Conservation (phyloP, 1,140 invertebrate genomes). For the Drosophila persimilis region DNA sequence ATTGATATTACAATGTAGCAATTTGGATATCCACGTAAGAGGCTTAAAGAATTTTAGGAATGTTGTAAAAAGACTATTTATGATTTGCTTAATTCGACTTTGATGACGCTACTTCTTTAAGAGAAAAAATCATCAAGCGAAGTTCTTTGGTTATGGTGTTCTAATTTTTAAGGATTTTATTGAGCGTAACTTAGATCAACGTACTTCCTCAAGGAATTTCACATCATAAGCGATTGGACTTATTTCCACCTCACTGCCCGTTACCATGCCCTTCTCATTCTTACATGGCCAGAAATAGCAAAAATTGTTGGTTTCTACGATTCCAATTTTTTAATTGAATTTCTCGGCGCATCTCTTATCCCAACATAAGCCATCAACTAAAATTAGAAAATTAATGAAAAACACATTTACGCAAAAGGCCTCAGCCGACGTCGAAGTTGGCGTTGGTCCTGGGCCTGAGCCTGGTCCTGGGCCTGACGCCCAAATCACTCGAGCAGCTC, state of each 20-base stretch:
- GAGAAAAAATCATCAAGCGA: too few relatives aligned
- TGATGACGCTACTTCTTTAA: too few relatives aligned
- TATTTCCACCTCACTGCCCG: constrained; percentile 18
- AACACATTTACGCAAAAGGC: constrained; percentile 57
- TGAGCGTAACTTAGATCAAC: too few relatives aligned
- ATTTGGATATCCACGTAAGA: too few relatives aligned
- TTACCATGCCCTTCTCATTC: constrained; percentile 3
- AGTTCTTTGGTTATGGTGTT: too few relatives aligned
- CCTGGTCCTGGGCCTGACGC: constrained; percentile 5
- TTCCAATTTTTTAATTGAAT: constrained; percentile 59
- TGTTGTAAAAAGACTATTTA: too few relatives aligned
- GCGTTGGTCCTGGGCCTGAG: not conserved
- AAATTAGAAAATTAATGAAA: constrained; percentile 74
- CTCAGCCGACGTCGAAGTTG: constrained; percentile 7
- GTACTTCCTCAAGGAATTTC: not conserved
- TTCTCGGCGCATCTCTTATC: constrained; percentile 40
- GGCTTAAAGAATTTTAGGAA: too few relatives aligned
- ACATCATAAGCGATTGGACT: not conserved
- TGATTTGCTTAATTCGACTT: too few relatives aligned
- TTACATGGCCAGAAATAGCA: constrained; percentile 15
- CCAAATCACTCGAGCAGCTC: constrained; percentile 67
- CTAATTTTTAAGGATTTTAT: too few relatives aligned
- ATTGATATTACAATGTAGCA: too few relatives aligned
- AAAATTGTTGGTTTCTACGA: constrained; percentile 30
- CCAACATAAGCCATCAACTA: constrained; percentile 61